These are phyloP conservation scores for Teleogryllus occipitalis DNA, from an alignment of 1,140 invertebrate genomes.

Conservation along the genomic window DNA sequence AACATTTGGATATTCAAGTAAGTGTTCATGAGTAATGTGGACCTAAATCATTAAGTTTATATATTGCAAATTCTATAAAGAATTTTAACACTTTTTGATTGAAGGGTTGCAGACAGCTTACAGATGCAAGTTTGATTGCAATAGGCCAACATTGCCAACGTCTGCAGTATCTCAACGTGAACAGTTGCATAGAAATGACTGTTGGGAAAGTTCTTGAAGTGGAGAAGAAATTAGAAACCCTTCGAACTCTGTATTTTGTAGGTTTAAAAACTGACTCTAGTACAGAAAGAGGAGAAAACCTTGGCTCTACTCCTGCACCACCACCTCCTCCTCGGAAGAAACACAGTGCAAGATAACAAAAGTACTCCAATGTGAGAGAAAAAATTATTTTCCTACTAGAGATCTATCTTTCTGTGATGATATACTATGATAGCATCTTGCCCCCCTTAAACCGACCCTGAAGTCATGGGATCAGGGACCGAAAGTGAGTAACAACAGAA, in stretches of 20 bases:
- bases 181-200: constrained; percentile 48
- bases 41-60: background rate
- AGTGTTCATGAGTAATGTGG: background rate
- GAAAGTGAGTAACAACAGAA: no score
- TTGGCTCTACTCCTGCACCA: background rate
- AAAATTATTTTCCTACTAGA: background rate
- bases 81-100: constrained; percentile 29
- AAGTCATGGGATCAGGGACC: no score
- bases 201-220: constrained; percentile 21
- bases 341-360: background rate
- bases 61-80: background rate
- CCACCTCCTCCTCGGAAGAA: constrained; percentile 7
- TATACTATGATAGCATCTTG: no score
- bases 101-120: constrained; percentile 55
- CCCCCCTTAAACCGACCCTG: no score
- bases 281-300: background rate
- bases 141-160: constrained; percentile 47
- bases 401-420: no score
- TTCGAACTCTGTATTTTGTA: background rate
- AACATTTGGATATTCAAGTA: constrained; percentile 51
- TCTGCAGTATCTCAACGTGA: constrained; percentile 48
- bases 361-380: background rate
- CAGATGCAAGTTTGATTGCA: constrained; percentile 49
- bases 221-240: background rate
- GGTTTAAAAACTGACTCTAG: background rate